phyloP scores from a whole-genome alignment of 2,888 invertebrate genomes.

The Griposia aprilina region DNA sequence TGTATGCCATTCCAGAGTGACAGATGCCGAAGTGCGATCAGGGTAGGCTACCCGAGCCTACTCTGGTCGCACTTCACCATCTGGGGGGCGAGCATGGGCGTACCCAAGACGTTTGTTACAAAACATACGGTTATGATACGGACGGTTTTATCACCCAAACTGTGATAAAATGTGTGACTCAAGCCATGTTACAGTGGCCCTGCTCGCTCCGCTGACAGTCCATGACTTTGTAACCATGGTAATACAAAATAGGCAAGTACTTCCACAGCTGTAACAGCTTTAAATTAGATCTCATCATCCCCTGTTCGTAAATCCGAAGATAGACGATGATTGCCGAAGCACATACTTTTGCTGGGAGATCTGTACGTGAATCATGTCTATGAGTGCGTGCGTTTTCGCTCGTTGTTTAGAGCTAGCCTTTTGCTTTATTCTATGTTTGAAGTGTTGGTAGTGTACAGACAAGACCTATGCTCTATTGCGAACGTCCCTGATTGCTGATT shows the following conservation, averaged over 20 bases:
- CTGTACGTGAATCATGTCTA: not conserved
- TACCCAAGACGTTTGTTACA: no score
- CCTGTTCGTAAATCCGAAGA: not conserved
- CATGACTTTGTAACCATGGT: not conserved
- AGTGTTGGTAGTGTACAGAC: not conserved
- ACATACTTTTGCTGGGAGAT: not conserved
- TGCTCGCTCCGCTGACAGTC: no score
- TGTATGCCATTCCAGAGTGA: not conserved
- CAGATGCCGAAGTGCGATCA: no score
- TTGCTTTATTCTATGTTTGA: not conserved
- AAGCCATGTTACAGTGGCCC: no score
- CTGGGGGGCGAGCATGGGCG: no score
- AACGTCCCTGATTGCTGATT: constrained; percentile 50
- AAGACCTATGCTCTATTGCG: constrained; percentile 23
- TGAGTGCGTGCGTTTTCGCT: not conserved
- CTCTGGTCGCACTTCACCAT: not conserved
- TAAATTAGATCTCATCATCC: no score
- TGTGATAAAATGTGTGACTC: no score
- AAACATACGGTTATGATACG: no score
- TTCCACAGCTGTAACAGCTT: not conserved
- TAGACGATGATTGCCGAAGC: not conserved
- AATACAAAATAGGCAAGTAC: not conserved
- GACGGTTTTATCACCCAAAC: no score
- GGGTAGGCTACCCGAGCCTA: no score
- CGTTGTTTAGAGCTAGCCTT: not conserved